Percentiles rank a stretch among this genome's conserved stretches.
These are phyloP conservation scores for Dorcus hopei DNA, from an alignment of 2,888 invertebrate genomes.

Conservation along the genomic window DNA sequence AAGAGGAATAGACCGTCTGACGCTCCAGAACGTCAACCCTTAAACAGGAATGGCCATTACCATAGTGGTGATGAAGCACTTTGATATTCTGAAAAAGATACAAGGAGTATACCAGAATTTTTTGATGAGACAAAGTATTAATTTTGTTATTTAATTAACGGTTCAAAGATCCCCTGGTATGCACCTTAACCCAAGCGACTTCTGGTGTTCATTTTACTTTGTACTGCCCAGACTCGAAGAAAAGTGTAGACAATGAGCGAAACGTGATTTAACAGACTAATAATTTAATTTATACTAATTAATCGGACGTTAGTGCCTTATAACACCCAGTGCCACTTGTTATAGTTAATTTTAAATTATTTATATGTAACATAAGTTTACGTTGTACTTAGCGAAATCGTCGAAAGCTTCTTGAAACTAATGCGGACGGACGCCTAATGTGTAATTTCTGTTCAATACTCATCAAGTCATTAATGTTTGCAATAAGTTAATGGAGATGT, in stretches of 20 bases:
- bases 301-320: conserved; percentile 6
- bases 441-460: neutral
- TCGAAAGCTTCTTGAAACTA: too few relatives aligned
- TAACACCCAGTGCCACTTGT: conserved; percentile 2
- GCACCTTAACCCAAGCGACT: too few relatives aligned
- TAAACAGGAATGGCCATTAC: conserved; percentile 71
- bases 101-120: too few relatives aligned
- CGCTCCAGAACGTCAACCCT: conserved; percentile 79
- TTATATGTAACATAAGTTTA: too few relatives aligned
- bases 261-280: conserved; percentile 9
- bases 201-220: too few relatives aligned
- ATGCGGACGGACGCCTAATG: neutral
- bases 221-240: neutral
- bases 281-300: conserved; percentile 10
- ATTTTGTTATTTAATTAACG: too few relatives aligned
- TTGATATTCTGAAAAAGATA: neutral
- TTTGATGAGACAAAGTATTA: too few relatives aligned
- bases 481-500: conserved; percentile 3
- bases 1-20: conserved; percentile 83
- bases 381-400: too few relatives aligned
- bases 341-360: conserved; percentile 4
- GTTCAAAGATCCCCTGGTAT: too few relatives aligned
- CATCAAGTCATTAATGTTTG: neutral
- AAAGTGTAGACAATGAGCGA: neutral
- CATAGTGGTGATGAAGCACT: conserved; percentile 70